These are phyloP conservation scores for Rhabdomys dilectus DNA, from an alignment of 2,113 vertebrate genomes.

Conservation along the genomic window DNA sequence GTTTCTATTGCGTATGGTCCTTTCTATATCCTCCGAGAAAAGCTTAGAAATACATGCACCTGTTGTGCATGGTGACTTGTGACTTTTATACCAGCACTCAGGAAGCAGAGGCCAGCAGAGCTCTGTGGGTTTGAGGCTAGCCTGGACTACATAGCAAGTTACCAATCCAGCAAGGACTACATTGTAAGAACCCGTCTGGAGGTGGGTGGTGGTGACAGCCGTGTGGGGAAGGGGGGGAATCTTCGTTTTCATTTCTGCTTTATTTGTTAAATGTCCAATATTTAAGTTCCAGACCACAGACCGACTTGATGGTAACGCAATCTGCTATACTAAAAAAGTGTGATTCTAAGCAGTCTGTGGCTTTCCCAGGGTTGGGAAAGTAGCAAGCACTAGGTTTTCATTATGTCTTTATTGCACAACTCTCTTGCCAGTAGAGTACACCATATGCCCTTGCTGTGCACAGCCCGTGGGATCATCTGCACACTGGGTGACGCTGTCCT, in stretches of 20 bases:
- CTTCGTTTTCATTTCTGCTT: neutral
- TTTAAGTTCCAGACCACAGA: neutral
- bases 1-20: neutral
- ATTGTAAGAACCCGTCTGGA: neutral
- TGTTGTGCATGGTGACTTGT: neutral
- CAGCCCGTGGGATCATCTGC: neutral
- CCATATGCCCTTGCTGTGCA: neutral
- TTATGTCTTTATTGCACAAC: neutral
- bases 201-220: neutral
- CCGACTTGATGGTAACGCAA: neutral
- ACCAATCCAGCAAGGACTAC: neutral
- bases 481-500: accelerated
- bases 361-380: neutral
- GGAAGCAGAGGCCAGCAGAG: neutral
- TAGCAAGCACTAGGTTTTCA: neutral
- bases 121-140: neutral
- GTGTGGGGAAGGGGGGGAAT: neutral
- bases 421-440: neutral
- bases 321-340: neutral
- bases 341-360: neutral
- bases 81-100: neutral
- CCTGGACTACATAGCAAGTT: neutral
- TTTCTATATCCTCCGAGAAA: neutral
- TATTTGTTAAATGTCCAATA: neutral
- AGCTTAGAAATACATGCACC: neutral